Evolutionary conservation across 2,797 vertebrate species (phyloP).

Genomic region (Bufotes viridis): DNA sequence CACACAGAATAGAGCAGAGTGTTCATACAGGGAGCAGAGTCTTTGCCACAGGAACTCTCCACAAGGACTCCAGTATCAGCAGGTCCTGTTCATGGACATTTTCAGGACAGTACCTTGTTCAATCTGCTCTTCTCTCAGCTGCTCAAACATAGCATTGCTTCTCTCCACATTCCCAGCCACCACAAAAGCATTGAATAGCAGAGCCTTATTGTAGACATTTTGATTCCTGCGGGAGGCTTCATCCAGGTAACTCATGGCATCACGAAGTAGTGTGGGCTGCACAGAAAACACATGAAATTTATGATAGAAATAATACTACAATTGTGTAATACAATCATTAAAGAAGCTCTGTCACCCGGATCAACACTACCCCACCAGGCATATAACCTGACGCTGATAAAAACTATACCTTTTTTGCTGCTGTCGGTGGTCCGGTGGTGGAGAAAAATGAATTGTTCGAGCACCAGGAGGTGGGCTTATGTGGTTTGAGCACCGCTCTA

Average conservation of each 20-base stretch:
- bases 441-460: not conserved
- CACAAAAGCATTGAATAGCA: conserved; percentile 68
- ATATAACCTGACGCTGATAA: not conserved
- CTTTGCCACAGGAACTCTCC: not conserved
- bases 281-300: not conserved
- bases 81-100: not conserved
- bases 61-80: too few species aligned
- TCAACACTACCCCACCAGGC: not conserved
- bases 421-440: too few species aligned
- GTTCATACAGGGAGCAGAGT: not conserved
- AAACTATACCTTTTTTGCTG: too few species aligned
- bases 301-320: not conserved
- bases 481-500: too few species aligned
- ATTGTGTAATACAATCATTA: not conserved
- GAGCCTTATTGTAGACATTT: conserved; percentile 68
- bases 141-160: conserved; percentile 62
- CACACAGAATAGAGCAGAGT: not conserved
- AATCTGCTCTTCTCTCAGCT: conserved; percentile 65
- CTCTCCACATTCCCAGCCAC: conserved; percentile 66
- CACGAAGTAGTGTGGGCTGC: conserved; percentile 68
- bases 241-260: conserved; percentile 67
- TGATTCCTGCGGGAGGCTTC: conserved; percentile 60
- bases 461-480: too few species aligned
- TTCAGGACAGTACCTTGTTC: conserved; percentile 63
- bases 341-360: too few species aligned